A percentile compares a stretch with the other conserved stretches of the same genome.
These are phyloP conservation scores for Anhinga rufa DNA, from an alignment of 2,113 vertebrate genomes.

Conservation along the genomic window DNA sequence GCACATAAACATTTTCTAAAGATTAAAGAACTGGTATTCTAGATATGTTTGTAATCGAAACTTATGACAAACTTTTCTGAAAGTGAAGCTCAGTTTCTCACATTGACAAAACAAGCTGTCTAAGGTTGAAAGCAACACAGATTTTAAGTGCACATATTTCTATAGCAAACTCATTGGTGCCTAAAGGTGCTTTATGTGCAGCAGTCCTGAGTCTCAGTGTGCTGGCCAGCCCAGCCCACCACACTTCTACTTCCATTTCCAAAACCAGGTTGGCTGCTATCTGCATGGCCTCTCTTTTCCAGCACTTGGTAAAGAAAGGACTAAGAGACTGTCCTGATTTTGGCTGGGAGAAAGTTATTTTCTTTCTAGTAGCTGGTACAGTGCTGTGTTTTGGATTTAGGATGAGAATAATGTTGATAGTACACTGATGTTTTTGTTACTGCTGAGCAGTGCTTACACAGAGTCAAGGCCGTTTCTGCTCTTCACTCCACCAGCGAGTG, in stretches of 20 bases:
- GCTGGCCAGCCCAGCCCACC: not conserved
- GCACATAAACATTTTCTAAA: not conserved
- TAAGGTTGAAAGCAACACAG: not conserved
- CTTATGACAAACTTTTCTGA: not conserved
- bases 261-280: too few relatives aligned
- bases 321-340: too few relatives aligned
- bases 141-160: not conserved
- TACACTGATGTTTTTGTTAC: too few relatives aligned
- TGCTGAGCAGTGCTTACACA: too few relatives aligned
- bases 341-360: too few relatives aligned
- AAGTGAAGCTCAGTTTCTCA: not conserved
- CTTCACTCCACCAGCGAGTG: too few relatives aligned
- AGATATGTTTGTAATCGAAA: not conserved
- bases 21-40: too few relatives aligned
- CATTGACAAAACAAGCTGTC: not conserved
- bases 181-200: not conserved
- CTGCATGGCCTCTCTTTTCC: not conserved
- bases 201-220: not conserved
- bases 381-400: too few relatives aligned
- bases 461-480: too few relatives aligned
- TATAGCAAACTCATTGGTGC: not conserved
- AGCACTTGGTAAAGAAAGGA: not conserved
- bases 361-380: too few relatives aligned
- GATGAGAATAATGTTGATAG: too few relatives aligned
- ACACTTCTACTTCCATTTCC: not conserved